A percentile compares a stretch with the other conserved stretches of the same genome.
phyloP scores from a whole-genome alignment of 2,888 invertebrate genomes.

The Pheosia tremula region DNA sequence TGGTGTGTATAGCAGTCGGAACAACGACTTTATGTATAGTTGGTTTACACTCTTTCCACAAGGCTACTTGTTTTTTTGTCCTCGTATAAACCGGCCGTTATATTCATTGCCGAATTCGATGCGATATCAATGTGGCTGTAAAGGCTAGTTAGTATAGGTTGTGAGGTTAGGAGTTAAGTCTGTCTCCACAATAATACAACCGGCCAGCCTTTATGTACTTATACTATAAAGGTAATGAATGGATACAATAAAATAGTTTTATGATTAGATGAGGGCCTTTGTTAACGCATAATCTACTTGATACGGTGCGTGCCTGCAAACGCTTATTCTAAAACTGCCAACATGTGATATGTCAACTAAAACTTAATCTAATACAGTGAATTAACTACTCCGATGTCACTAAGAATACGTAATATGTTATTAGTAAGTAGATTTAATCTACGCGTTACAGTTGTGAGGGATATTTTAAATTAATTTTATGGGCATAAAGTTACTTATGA shows the following conservation, averaged over 20 bases:
- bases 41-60: no score
- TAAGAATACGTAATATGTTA: slow-evolving; percentile 50
- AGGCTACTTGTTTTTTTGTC: no score
- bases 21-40: no score
- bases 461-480: slow-evolving; percentile 52
- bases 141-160: not conserved
- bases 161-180: not conserved
- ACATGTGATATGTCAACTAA: slow-evolving; percentile 37
- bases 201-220: not conserved
- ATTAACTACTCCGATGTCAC: slow-evolving; percentile 58
- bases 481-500: slow-evolving; percentile 58
- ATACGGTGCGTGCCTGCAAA: slow-evolving; percentile 48
- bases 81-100: no score
- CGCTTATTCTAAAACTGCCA: slow-evolving; percentile 38
- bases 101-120: no score
- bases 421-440: slow-evolving; percentile 76
- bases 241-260: not conserved
- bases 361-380: slow-evolving; percentile 63
- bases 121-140: not conserved
- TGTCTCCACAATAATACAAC: not conserved
- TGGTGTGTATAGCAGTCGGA: not conserved
- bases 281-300: slow-evolving; percentile 3
- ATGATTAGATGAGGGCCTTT: not conserved
- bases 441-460: slow-evolving; percentile 53
- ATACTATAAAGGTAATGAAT: not conserved